A percentile compares a stretch with the other conserved stretches of the same genome.
Evolutionary conservation across 2,113 vertebrate species (phyloP).

Genomic region (Pitta sordida): DNA sequence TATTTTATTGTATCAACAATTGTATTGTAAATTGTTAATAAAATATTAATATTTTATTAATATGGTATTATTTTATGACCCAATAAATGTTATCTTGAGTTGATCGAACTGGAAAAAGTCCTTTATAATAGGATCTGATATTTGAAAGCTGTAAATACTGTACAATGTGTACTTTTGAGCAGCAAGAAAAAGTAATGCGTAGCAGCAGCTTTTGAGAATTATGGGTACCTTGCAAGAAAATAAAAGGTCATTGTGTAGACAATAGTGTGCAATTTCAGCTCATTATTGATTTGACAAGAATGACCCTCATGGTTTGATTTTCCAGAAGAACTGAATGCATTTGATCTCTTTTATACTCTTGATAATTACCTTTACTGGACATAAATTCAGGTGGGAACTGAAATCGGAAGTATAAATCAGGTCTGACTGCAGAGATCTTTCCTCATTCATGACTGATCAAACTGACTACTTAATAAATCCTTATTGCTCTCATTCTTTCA

Average conservation of each 20-base stretch:
- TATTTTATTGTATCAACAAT: too few species aligned
- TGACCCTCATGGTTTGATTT: conserved; percentile 35
- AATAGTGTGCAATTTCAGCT: conserved; percentile 1
- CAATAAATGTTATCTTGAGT: not conserved
- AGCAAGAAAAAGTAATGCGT: not conserved
- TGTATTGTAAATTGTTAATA: too few species aligned
- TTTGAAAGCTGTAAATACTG: not conserved
- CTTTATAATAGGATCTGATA: not conserved
- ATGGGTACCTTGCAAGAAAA: conserved; percentile 25
- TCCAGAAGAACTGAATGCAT: not conserved
- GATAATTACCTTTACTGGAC: not conserved
- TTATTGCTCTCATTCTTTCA: not conserved
- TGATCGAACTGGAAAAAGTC: not conserved
- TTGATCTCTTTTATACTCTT: not conserved
- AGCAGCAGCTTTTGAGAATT: conserved; percentile 23
- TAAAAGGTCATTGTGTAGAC: conserved; percentile 24
- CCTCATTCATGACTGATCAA: not conserved
- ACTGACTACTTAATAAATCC: not conserved
- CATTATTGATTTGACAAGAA: conserved; percentile 28
- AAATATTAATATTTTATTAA: conserved; percentile 11
- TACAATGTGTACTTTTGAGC: not conserved
- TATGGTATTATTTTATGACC: not conserved
- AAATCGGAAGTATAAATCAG: not conserved
- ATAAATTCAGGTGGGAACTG: not conserved
- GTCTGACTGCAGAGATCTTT: not conserved